phyloP scores from a whole-genome alignment of 2,113 vertebrate species.

The Menidia beryllina region DNA sequence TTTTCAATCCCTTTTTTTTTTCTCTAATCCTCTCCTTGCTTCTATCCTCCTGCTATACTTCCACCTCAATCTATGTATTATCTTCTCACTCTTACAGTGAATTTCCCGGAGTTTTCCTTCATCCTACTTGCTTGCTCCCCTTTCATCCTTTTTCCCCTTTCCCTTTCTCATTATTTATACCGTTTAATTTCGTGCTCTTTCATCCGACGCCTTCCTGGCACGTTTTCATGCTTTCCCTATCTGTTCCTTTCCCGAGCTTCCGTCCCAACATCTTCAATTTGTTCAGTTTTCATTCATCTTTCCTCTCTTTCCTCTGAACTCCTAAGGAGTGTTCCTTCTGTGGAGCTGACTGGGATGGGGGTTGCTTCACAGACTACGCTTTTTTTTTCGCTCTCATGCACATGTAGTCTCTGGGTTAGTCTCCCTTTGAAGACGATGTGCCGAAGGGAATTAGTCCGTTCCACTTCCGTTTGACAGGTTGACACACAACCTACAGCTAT shows the following conservation, averaged over 20 bases:
- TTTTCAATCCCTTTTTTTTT: constrained; percentile 8
- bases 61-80: not conserved
- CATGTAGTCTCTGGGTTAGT: constrained; percentile 20
- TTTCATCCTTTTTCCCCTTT: fast-evolving
- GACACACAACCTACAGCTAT: constrained; percentile 42
- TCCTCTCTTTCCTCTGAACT: constrained; percentile 10
- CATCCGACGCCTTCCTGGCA: not conserved
- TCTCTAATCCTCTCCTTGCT: constrained; percentile 10
- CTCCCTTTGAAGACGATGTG: constrained; percentile 48
- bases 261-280: not conserved
- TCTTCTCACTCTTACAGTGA: not conserved
- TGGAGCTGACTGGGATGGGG: constrained; percentile 20
- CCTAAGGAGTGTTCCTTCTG: constrained; percentile 16
- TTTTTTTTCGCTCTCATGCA: constrained; percentile 1
- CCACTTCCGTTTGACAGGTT: constrained; percentile 60
- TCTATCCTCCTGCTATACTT: not conserved
- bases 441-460: constrained; percentile 65
- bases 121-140: not conserved
- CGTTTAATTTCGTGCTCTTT: not conserved
- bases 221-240: not conserved
- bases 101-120: not conserved
- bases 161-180: not conserved
- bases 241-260: no score
- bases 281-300: constrained; percentile 1
- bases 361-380: not conserved